A percentile compares a stretch with the other conserved stretches of the same genome.
These are phyloP conservation scores for Sitta carolinensis DNA, from an alignment of 2,797 vertebrate genomes.

Conservation along the genomic window DNA sequence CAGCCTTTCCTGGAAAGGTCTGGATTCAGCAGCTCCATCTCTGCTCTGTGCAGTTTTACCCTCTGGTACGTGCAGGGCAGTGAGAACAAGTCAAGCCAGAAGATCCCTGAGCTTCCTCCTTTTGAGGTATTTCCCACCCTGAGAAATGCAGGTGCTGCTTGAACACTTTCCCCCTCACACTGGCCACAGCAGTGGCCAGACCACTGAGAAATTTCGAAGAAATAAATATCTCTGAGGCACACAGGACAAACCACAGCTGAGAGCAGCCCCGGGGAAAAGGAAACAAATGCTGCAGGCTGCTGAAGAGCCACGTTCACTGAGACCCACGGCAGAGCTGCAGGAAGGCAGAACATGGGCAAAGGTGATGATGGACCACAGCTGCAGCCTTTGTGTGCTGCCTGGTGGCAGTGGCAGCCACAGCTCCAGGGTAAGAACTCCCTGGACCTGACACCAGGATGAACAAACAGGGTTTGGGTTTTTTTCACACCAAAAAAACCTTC, in stretches of 20 bases:
- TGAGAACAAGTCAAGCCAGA: neutral
- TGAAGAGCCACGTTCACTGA: neutral
- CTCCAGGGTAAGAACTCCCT: rapidly evolving
- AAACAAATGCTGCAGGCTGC: neutral
- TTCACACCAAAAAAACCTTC: neutral
- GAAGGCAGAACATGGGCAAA: neutral
- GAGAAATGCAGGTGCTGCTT: neutral
- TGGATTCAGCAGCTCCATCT: neutral
- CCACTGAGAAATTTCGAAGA: neutral
- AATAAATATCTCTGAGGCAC: neutral
- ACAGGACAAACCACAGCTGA: neutral
- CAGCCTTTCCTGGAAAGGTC: neutral
- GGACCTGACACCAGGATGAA: neutral
- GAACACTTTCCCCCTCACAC: neutral
- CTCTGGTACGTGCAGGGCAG: neutral
- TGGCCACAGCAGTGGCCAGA: neutral
- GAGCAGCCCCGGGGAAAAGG: neutral
- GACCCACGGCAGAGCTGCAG: neutral
- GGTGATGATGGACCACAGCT: neutral
- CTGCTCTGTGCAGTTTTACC: rapidly evolving
- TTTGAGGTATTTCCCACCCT: neutral
- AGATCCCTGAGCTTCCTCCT: neutral
- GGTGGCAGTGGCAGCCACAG: neutral
- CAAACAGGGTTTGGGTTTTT: rapidly evolving
- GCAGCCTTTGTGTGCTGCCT: neutral